Conservation (phyloP, 2,797 vertebrate genomes). For the Crocidura indochinensis region DNA sequence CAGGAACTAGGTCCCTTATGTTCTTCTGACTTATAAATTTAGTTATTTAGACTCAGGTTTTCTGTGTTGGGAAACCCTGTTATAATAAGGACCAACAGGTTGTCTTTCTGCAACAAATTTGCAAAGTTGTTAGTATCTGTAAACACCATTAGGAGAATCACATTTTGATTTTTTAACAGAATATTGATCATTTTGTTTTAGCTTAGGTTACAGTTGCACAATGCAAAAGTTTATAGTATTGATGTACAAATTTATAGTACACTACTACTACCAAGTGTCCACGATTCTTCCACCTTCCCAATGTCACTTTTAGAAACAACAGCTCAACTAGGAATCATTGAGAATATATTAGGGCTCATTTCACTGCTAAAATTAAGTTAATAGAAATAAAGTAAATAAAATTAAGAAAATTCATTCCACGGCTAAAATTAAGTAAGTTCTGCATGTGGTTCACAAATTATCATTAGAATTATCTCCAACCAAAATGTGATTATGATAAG, state of each 20-base stretch:
- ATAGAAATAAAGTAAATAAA: too few relatives aligned
- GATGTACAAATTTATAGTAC: too few relatives aligned
- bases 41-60: background rate
- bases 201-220: too few relatives aligned
- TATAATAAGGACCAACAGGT: background rate
- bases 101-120: background rate
- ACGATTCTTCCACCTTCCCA: too few relatives aligned
- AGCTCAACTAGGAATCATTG: background rate
- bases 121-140: background rate
- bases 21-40: background rate
- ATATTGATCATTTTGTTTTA: too few relatives aligned
- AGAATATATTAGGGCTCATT: background rate
- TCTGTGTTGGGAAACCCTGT: background rate
- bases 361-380: too few relatives aligned
- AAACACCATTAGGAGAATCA: background rate
- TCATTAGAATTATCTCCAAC: background rate
- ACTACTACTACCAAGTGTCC: too few relatives aligned
- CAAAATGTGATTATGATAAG: background rate
- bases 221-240: too few relatives aligned
- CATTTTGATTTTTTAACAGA: constrained; percentile 2
- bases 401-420: background rate
- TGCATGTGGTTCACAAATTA: background rate
- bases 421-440: constrained; percentile 10
- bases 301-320: too few relatives aligned
- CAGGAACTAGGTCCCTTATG: background rate